These are phyloP conservation scores for Drosophila rufa DNA, from an alignment of 1,140 invertebrate genomes.

Conservation along the genomic window DNA sequence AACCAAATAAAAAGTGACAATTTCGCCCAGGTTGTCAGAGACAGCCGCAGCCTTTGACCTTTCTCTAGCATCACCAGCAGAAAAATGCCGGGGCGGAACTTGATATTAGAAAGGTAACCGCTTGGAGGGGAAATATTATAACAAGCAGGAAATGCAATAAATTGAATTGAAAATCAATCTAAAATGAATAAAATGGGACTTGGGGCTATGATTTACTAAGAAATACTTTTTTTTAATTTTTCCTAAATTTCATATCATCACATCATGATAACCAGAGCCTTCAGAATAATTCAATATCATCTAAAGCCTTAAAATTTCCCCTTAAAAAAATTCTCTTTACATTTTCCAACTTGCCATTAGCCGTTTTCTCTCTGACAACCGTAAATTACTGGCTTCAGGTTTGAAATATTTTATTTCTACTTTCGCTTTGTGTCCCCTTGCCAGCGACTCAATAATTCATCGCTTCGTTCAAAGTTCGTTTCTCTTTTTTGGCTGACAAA, in stretches of 20 bases:
- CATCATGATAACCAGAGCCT: background rate
- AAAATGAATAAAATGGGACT: background rate
- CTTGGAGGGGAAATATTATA: background rate
- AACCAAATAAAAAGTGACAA: slow-evolving; percentile 38
- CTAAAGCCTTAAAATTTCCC: too few relatives aligned
- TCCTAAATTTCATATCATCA: background rate
- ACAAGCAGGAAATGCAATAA: background rate
- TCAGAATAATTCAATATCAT: background rate
- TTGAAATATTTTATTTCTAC: slow-evolving; percentile 19
- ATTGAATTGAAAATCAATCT: background rate
- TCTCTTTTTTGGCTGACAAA: slow-evolving; percentile 36
- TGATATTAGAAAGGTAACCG: background rate
- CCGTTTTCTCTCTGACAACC: background rate
- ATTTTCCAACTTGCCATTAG: background rate
- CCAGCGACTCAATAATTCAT: slow-evolving; percentile 44
- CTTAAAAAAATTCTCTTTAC: background rate
- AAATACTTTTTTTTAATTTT: background rate
- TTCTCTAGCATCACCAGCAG: slow-evolving; percentile 3
- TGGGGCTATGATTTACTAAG: background rate
- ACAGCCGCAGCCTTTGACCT: slow-evolving; percentile 31
- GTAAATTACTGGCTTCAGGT: slow-evolving; percentile 3
- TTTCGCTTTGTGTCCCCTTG: slow-evolving; percentile 1
- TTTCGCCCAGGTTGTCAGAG: slow-evolving; percentile 14
- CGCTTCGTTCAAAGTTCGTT: slow-evolving; percentile 6
- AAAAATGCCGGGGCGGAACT: background rate